Conservation (phyloP, 2,797 vertebrate species). For the Trachurus trachurus region DNA sequence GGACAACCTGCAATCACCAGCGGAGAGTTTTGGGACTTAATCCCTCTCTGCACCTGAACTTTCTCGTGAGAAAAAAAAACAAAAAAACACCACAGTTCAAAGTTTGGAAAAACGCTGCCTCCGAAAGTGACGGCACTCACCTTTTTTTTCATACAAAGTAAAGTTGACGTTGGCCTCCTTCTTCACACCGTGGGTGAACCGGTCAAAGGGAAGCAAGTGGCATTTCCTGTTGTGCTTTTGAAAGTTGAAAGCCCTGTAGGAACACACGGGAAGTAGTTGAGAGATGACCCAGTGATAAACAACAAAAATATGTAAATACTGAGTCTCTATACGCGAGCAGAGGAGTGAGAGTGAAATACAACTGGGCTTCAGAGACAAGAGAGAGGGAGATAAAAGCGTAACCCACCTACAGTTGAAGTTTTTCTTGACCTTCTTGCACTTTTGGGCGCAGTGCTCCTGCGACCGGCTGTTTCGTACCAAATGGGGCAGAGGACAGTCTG, state of each 20-base stretch:
- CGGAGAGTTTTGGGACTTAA: conserved; percentile 28
- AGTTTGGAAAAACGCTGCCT: not conserved
- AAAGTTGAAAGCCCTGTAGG: conserved; percentile 95
- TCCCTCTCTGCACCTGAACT: conserved; percentile 8
- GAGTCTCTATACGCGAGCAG: not conserved
- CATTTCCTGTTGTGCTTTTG: conserved; percentile 94
- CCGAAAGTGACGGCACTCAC: conserved; percentile 76
- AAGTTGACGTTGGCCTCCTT: conserved; percentile 90
- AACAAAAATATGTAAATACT: conserved; percentile 75
- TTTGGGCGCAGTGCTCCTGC: conserved; percentile 92
- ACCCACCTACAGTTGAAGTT: conserved; percentile 94
- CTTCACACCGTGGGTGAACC: conserved; percentile 91
- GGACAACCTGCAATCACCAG: conserved; percentile 21
- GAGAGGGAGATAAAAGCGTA: not conserved
- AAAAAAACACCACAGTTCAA: not conserved
- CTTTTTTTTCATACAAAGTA: conserved; percentile 98
- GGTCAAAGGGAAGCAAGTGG: conserved; percentile 95
- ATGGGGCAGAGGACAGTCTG: conserved; percentile 86
- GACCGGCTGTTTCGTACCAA: conserved; percentile 88
- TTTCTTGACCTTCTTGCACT: conserved; percentile 93
- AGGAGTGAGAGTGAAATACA: not conserved
- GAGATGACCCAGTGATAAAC: conserved; percentile 69
- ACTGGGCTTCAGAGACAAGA: conserved; percentile 6
- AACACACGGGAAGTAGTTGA: conserved; percentile 65
- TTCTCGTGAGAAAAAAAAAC: conserved; percentile 35